Conservation (phyloP, 2,113 vertebrate species). For the Empidonax traillii region DNA sequence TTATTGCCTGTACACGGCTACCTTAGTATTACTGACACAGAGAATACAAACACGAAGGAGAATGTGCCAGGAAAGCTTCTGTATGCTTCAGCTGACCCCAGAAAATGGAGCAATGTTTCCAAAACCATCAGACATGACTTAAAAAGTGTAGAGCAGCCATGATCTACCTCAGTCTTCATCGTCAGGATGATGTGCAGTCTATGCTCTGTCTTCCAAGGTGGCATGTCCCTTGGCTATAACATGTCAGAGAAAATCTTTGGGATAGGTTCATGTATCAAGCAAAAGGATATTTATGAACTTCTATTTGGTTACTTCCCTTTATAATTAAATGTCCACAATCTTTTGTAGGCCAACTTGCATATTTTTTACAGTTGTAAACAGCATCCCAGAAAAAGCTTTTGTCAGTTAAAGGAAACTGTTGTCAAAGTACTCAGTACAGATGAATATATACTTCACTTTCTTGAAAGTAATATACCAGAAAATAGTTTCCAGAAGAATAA, state of each 20-base stretch:
- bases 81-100: neutral
- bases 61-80: neutral
- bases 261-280: neutral
- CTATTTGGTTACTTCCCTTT: neutral
- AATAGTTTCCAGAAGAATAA: constrained; percentile 38
- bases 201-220: neutral
- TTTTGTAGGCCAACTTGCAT: neutral
- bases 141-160: neutral
- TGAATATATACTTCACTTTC: neutral
- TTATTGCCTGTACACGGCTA: neutral
- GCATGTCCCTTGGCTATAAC: neutral
- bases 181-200: neutral
- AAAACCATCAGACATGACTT: neutral
- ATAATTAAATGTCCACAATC: neutral
- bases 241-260: neutral
- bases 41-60: neutral
- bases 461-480: neutral
- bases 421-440: neutral
- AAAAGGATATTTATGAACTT: neutral
- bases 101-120: neutral
- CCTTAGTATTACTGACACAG: neutral
- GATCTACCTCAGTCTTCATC: neutral
- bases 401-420: neutral
- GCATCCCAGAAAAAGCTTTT: neutral
- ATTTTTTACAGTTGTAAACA: neutral